Conservation (phyloP, 2,797 vertebrate species). For the Epinephelus malabaricus region DNA sequence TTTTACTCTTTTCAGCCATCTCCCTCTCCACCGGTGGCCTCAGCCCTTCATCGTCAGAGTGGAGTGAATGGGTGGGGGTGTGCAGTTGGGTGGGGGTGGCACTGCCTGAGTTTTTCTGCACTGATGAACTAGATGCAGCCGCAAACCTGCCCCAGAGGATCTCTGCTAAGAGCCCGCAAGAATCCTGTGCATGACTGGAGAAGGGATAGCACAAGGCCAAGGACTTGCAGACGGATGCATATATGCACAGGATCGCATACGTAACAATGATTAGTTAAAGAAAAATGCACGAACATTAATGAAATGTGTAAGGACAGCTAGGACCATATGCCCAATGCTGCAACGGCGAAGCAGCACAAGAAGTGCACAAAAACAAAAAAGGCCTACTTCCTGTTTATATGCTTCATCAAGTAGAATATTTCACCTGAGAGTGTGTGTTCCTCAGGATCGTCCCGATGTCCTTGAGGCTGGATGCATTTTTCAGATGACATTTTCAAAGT, state of each 20-base stretch:
- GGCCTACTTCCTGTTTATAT: conserved; percentile 60
- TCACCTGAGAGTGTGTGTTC: conserved; percentile 33
- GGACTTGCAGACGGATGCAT: conserved; percentile 54
- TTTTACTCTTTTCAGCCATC: conserved; percentile 36
- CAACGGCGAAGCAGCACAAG: neutral
- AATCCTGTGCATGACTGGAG: conserved; percentile 75
- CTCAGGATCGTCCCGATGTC: conserved; percentile 52
- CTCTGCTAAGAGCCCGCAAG: conserved; percentile 73
- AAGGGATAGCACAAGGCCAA: conserved; percentile 62
- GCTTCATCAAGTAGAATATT: conserved; percentile 64
- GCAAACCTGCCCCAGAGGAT: conserved; percentile 75
- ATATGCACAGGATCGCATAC: conserved; percentile 2
- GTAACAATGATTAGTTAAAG: conserved; percentile 10
- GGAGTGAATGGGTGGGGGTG: conserved; percentile 22
- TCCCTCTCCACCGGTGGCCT: conserved; percentile 36
- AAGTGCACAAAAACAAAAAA: conserved; percentile 38
- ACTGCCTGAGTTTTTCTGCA: conserved; percentile 72
- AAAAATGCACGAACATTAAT: neutral
- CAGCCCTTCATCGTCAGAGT: conserved; percentile 38
- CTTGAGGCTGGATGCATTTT: conserved; percentile 69
- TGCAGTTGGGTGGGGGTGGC: neutral
- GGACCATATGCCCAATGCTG: neutral
- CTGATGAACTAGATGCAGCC: conserved; percentile 71
- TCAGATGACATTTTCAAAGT: conserved; percentile 73
- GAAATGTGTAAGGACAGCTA: neutral